A percentile compares a stretch with the other conserved stretches of the same genome.
phyloP scores from a whole-genome alignment of 2,888 invertebrate species.

The Eubasilissa splendida region DNA sequence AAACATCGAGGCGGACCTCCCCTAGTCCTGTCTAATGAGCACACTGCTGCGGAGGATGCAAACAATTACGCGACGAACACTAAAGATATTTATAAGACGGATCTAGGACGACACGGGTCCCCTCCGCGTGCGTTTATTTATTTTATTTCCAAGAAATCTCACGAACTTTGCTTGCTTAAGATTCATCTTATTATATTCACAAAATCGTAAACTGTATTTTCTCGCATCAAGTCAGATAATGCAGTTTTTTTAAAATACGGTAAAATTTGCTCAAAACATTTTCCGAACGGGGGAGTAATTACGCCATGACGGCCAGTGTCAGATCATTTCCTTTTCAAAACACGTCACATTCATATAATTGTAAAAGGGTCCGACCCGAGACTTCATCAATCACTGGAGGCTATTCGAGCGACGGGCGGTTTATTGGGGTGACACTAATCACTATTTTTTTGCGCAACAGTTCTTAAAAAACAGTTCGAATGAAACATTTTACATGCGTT shows the following conservation, averaged over 20 bases:
- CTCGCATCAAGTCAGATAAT: too few species aligned
- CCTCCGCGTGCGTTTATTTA: slow-evolving; percentile 31
- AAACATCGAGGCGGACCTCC: slow-evolving; percentile 33
- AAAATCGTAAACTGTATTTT: too few species aligned
- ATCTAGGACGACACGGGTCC: slow-evolving; percentile 30
- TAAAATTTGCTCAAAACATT: slow-evolving; percentile 16
- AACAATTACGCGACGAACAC: slow-evolving; percentile 7
- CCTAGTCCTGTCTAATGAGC: slow-evolving; percentile 40
- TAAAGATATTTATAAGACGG: background rate
- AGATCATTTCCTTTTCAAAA: slow-evolving; percentile 29
- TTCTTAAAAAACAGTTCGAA: slow-evolving; percentile 5
- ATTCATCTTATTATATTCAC: slow-evolving; percentile 32
- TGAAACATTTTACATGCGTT: too few species aligned
- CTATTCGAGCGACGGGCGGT: slow-evolving; percentile 18
- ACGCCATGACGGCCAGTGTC: slow-evolving; percentile 11
- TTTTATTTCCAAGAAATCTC: slow-evolving; percentile 36
- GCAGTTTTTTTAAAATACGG: background rate
- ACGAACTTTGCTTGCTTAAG: slow-evolving; percentile 29
- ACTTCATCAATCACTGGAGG: slow-evolving; percentile 43
- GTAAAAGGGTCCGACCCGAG: slow-evolving; percentile 23
- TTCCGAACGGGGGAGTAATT: slow-evolving; percentile 17
- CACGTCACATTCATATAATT: slow-evolving; percentile 36
- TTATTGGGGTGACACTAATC: slow-evolving; percentile 43
- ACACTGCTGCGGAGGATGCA: slow-evolving; percentile 17
- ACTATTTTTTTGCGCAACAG: slow-evolving; percentile 38